Evolutionary conservation across 2,888 invertebrate species (phyloP).

Genomic region (Allygus modestus): DNA sequence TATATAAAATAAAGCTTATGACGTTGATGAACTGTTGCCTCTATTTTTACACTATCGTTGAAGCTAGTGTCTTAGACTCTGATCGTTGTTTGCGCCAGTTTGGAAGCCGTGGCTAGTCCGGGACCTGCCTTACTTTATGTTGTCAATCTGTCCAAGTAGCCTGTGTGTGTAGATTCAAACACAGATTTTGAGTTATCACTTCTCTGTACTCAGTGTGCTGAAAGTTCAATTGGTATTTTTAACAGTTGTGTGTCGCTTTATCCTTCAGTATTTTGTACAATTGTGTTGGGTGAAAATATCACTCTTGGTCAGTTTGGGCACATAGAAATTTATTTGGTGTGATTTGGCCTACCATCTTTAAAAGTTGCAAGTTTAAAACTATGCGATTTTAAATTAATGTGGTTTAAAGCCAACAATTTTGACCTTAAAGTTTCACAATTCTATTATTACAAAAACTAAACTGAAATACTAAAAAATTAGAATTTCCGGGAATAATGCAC

Average conservation of each 20-base stretch:
- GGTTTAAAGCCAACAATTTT: no score
- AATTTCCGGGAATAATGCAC: no score
- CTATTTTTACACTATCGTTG: slow-evolving; percentile 60
- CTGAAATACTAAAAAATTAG: no score
- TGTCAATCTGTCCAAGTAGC: slow-evolving; percentile 7
- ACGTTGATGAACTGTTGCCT: slow-evolving; percentile 57
- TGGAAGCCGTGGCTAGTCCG: slow-evolving; percentile 43
- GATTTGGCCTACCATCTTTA: no score
- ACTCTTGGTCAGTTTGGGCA: slow-evolving; percentile 15
- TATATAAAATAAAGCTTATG: slow-evolving; percentile 58
- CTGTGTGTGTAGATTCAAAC: neutral
- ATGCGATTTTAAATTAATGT: no score
- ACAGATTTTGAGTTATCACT: neutral
- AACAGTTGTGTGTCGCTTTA: slow-evolving; percentile 10
- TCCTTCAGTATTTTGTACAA: slow-evolving; percentile 18
- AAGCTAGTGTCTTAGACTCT: slow-evolving; percentile 50
- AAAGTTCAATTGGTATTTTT: neutral
- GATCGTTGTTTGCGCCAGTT: neutral
- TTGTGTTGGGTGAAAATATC: neutral
- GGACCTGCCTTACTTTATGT: slow-evolving; percentile 42
- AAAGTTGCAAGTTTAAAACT: no score
- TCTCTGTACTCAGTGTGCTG: neutral
- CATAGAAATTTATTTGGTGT: neutral
- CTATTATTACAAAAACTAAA: no score
- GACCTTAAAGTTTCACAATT: no score